Conservation (phyloP, 1,140 invertebrate genomes). For the Pseudomyrmex pallidus region DNA sequence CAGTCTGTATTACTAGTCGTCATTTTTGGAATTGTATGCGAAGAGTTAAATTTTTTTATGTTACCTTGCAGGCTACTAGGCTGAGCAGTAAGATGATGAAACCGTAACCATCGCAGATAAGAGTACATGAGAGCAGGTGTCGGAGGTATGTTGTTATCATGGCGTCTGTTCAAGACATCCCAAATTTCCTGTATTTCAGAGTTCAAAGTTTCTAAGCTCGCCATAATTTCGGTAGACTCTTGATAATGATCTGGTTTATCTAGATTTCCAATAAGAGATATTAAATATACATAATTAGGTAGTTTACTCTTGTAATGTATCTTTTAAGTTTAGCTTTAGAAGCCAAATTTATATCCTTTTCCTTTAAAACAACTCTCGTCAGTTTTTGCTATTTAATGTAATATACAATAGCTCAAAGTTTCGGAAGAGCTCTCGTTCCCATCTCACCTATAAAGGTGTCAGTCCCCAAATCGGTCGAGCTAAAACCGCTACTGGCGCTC, state of each 20-base stretch:
- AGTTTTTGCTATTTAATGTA: neutral
- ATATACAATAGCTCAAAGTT: neutral
- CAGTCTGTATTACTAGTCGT: neutral
- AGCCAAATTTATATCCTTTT: neutral
- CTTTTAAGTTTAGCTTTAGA: neutral
- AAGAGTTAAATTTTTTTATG: neutral
- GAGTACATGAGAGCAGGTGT: slow-evolving; percentile 87
- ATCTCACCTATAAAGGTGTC: slow-evolving; percentile 84
- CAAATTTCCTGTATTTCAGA: slow-evolving; percentile 90
- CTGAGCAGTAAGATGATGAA: slow-evolving; percentile 79
- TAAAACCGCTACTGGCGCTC: slow-evolving; percentile 89
- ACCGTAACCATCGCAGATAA: slow-evolving; percentile 87
- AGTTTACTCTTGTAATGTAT: neutral
- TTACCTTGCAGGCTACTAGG: slow-evolving; percentile 78
- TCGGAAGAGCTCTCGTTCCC: neutral
- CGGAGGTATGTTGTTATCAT: slow-evolving; percentile 85
- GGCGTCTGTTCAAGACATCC: slow-evolving; percentile 88
- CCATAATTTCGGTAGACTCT: slow-evolving; percentile 89
- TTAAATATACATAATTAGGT: slow-evolving; percentile 7
- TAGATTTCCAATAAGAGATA: slow-evolving; percentile 64
- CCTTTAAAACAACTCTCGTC: too few relatives aligned
- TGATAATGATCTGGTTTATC: slow-evolving; percentile 85
- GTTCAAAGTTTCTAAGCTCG: slow-evolving; percentile 89
- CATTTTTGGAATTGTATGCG: neutral
- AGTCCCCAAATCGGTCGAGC: slow-evolving; percentile 88